Evolutionary conservation across 1,140 invertebrate genomes (phyloP).

Genomic region (Aphaenogaster rudis): DNA sequence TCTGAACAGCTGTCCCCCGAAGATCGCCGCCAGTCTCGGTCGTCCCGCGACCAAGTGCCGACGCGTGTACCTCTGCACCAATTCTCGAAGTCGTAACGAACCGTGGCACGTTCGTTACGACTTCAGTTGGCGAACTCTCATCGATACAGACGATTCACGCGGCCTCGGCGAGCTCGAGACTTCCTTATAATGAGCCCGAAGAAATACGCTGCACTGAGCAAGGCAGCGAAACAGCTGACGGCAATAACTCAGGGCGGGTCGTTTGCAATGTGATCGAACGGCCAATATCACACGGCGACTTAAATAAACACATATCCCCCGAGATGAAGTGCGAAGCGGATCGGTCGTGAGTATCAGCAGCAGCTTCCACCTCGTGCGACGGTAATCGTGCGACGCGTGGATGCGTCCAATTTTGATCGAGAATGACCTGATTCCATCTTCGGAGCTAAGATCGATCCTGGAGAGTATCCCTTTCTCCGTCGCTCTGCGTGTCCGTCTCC

Average conservation of each 20-base stretch:
- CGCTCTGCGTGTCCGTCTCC: neutral
- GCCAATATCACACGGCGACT: conserved; percentile 27
- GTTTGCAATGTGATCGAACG: conserved; percentile 21
- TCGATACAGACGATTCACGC: neutral
- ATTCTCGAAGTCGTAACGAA: neutral
- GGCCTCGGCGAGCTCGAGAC: neutral
- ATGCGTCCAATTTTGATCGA: conserved; percentile 54
- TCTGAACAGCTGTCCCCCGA: neutral
- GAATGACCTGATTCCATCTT: conserved; percentile 68
- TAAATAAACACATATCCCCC: neutral
- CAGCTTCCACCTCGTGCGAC: conserved; percentile 22
- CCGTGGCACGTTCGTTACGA: neutral
- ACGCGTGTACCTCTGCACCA: neutral
- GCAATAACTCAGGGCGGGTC: conserved; percentile 3
- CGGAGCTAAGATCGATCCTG: conserved; percentile 50
- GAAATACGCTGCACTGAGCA: neutral
- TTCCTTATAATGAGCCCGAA: conserved; percentile 13
- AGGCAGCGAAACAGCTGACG: conserved; percentile 24
- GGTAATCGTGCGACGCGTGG: conserved; percentile 47
- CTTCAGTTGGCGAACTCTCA: neutral
- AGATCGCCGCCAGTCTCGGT: conserved; percentile 23
- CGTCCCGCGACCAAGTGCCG: neutral
- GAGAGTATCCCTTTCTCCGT: conserved; percentile 4
- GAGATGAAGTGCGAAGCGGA: conserved; percentile 5
- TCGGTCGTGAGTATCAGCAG: neutral